These are phyloP conservation scores for Aspidiotus destructor DNA, from an alignment of 2,888 invertebrate genomes.

Conservation along the genomic window DNA sequence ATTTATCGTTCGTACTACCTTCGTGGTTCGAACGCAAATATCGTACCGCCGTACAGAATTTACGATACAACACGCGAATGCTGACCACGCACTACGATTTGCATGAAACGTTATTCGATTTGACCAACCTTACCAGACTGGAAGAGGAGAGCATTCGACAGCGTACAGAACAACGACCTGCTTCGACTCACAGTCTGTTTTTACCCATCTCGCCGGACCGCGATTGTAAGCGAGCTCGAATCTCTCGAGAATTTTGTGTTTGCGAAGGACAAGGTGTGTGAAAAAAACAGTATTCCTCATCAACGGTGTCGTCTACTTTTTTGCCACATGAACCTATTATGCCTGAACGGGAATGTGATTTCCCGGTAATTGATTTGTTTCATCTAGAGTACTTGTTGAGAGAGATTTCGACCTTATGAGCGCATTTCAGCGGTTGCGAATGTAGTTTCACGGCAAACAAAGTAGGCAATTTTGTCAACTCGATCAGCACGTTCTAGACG, in stretches of 20 bases:
- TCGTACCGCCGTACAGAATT: not conserved
- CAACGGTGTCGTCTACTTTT: no score
- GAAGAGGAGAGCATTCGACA: not conserved
- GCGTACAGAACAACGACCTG: not conserved
- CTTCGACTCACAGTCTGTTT: not conserved
- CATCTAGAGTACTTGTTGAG: no score
- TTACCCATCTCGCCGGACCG: not conserved
- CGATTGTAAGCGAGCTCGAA: not conserved
- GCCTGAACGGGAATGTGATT: no score
- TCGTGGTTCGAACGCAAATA: not conserved
- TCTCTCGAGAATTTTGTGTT: not conserved
- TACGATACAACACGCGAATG: not conserved
- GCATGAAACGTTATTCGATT: not conserved
- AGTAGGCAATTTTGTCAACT: no score
- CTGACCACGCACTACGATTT: constrained; percentile 1
- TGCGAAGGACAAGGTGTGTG: not conserved
- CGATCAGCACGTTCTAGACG: no score
- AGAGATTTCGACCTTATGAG: no score
- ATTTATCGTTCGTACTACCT: not conserved
- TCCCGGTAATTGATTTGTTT: no score
- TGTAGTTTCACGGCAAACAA: no score
- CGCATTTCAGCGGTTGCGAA: no score
- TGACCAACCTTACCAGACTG: not conserved
- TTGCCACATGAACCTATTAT: no score
- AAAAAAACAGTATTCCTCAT: not conserved